Base-by-base conservation (phyloP, 2,888 invertebrate genomes). In the Dynastes tityus region DNA sequence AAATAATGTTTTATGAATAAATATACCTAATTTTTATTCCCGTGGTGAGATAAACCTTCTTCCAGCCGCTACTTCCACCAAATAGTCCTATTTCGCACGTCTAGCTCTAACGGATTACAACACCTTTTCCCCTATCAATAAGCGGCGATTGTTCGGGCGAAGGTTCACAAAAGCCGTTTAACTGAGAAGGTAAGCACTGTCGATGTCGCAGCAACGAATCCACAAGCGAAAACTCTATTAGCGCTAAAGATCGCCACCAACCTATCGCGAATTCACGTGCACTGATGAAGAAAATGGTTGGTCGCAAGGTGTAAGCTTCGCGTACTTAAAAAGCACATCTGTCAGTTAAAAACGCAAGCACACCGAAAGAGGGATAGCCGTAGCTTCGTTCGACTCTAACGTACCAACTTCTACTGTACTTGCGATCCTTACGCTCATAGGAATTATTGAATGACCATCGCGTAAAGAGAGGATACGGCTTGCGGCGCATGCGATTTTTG, bases 311-410 rank as follows among this genome's bases (percentile, higher is more conserved):
- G 71, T 55, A 71, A 71, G 71, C 71, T 71, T 55, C 53, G 53
- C 71, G 22, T 55, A 45, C 37, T 71, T 55, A 40, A 71, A 71
- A 71, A 71, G 55, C 71, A 71, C 71, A 71, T 71, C 71, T 71
- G 71, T 71, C 71, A 71, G 55, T 71, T 55, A 8, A 11, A 55
- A 71, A 71, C 11, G 32, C 71, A 55, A 55, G 32, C 37, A 37
- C 13, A 53, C 13, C 13, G 37, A 49, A 37, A 29, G 29, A 16
- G 22, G 40, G 16, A 40, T 4, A 37, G 8, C 13, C 40, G 13
- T n/a, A 55, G 6, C 6, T 22, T 13, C 11, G 6, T 16, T 13
- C 16, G 1, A n/a, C 53, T n/a, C 53, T 55, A 55, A 55, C 55
- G 22, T 55, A 13, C 13, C n/a, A 45, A 45, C 45, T 45, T 45